phyloP scores from a whole-genome alignment of 2,797 vertebrate species.

The Menidia menidia region DNA sequence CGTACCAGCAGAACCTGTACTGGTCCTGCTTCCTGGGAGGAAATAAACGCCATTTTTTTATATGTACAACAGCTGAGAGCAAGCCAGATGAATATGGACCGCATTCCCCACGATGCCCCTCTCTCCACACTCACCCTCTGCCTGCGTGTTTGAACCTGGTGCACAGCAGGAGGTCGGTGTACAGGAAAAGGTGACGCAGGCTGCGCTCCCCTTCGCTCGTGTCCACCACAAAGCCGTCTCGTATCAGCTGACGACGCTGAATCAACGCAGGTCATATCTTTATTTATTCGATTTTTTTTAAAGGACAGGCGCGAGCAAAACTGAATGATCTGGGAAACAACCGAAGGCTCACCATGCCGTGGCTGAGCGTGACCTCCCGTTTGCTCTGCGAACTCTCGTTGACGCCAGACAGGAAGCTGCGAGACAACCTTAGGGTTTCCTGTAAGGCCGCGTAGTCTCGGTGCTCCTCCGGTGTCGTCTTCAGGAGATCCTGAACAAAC shows the following conservation, averaged over 20 bases:
- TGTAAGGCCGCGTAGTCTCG: conserved; percentile 66
- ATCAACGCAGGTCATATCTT: not conserved
- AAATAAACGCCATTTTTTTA: too few species aligned
- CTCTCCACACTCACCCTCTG: conserved; percentile 65
- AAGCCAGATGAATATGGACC: not conserved
- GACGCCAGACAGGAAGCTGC: conserved; percentile 82
- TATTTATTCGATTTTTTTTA: too few species aligned
- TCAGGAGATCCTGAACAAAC: conserved; percentile 76
- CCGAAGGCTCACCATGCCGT: conserved; percentile 72
- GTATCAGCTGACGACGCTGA: conserved; percentile 81
- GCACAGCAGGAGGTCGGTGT: conserved; percentile 84
- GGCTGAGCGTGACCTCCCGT: conserved; percentile 79
- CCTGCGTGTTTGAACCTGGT: conserved; percentile 72
- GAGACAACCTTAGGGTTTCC: conserved; percentile 80
- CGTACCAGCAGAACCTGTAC: conserved; percentile 84
- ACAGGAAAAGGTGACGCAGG: conserved; percentile 85
- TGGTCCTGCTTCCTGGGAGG: conserved; percentile 77
- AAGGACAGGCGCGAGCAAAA: not conserved
- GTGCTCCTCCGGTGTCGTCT: conserved; percentile 77
- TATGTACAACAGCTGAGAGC: not conserved
- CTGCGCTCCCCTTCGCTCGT: conserved; percentile 67
- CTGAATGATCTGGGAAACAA: not conserved
- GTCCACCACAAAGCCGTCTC: conserved; percentile 83
- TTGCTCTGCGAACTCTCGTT: conserved; percentile 81
- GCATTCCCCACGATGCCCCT: conserved; percentile 12